A percentile compares a stretch with the other conserved stretches of the same genome.
phyloP scores from a whole-genome alignment of 2,888 invertebrate species.

The Scelioninae gen. 2 region DNA sequence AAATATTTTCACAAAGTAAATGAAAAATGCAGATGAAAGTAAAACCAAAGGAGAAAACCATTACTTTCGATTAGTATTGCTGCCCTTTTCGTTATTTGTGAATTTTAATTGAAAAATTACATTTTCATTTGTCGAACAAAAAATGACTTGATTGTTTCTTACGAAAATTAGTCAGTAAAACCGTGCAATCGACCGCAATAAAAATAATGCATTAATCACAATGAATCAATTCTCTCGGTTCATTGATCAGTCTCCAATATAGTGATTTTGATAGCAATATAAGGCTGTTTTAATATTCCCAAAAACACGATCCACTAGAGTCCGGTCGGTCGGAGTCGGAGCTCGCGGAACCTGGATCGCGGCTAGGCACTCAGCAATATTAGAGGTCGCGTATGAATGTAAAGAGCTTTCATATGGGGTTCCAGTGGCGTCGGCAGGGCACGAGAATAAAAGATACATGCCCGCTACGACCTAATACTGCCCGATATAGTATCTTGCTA shows the following conservation, averaged over 20 bases:
- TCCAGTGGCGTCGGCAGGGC: slow-evolving; percentile 38
- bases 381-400: slow-evolving; percentile 54
- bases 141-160: neutral
- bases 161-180: too few relatives aligned
- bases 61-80: too few relatives aligned
- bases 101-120: too few relatives aligned
- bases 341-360: slow-evolving; percentile 41
- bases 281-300: slow-evolving; percentile 49
- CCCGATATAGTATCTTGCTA: slow-evolving; percentile 51
- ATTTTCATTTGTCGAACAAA: too few relatives aligned
- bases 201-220: too few relatives aligned
- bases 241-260: neutral
- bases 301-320: slow-evolving; percentile 55
- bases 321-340: slow-evolving; percentile 39
- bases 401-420: slow-evolving; percentile 54
- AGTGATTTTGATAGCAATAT: slow-evolving; percentile 25
- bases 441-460: slow-evolving; percentile 57
- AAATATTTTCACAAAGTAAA: too few relatives aligned
- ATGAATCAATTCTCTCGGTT: neutral
- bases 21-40: too few relatives aligned
- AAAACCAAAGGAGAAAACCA: too few relatives aligned
- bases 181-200: too few relatives aligned
- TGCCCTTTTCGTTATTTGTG: too few relatives aligned
- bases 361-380: slow-evolving; percentile 55
- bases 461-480: slow-evolving; percentile 53